Percentiles rank a stretch among this genome's conserved stretches.
Evolutionary conservation across 1,140 invertebrate genomes (phyloP).

Genomic region (Hypsibius dujardini): DNA sequence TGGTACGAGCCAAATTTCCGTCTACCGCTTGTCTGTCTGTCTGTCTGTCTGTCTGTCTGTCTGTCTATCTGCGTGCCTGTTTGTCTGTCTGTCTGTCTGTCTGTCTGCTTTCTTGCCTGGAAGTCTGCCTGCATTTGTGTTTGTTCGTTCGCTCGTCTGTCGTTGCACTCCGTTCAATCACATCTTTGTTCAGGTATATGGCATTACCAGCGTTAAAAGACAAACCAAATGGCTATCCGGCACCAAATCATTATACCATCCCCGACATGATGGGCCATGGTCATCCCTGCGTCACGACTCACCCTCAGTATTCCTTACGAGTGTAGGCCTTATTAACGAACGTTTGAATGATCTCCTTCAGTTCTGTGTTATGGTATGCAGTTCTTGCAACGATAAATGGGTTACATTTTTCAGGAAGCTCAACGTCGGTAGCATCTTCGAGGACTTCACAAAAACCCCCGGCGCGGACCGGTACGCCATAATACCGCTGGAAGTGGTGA

Average conservation of each 20-base stretch:
- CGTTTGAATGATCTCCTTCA: too few species aligned
- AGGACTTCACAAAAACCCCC: background rate
- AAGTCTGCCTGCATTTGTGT: too few species aligned
- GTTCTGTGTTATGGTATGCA: too few species aligned
- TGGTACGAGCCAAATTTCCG: too few species aligned
- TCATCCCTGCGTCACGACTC: background rate
- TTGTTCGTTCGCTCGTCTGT: too few species aligned
- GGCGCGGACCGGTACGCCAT: background rate
- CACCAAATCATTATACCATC: background rate
- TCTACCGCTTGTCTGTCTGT: too few species aligned
- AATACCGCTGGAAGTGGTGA: background rate
- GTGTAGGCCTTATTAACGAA: background rate
- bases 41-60: too few species aligned
- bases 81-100: too few species aligned
- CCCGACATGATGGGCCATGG: background rate
- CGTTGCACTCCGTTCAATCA: too few species aligned
- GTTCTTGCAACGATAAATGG: background rate
- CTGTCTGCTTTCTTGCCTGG: too few species aligned
- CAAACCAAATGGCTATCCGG: background rate
- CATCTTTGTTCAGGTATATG: slow-evolving; percentile 1
- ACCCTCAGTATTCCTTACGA: background rate
- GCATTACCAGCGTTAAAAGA: slow-evolving; percentile 11
- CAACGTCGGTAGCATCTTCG: background rate
- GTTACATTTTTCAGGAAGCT: background rate
- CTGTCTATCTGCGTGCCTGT: too few species aligned